These are phyloP conservation scores for Phrynocephalus versicolor DNA, from an alignment of 2,113 vertebrate species.

Conservation along the genomic window DNA sequence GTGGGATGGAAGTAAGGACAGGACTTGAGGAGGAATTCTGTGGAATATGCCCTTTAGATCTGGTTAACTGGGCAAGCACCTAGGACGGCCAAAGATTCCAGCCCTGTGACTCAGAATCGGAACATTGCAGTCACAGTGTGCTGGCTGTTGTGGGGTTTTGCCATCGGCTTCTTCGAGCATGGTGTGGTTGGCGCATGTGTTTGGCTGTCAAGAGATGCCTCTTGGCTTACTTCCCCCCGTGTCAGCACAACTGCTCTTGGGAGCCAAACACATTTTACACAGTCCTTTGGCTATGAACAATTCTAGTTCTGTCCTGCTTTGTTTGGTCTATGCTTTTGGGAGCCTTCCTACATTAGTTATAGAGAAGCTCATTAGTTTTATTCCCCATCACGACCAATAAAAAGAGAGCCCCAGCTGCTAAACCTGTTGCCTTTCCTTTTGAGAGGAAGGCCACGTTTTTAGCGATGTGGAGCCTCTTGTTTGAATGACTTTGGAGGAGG, in stretches of 20 bases:
- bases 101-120: neutral
- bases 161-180: neutral
- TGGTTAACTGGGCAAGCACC: neutral
- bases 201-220: neutral
- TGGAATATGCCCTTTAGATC: neutral
- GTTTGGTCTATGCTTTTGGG: neutral
- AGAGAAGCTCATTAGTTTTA: no score
- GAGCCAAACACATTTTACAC: conserved; percentile 1
- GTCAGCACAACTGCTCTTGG: neutral
- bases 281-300: neutral
- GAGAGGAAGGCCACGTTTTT: neutral
- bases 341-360: neutral
- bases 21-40: neutral
- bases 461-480: no score
- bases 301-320: neutral
- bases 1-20: neutral
- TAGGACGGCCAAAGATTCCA: neutral
- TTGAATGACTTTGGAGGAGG: neutral
- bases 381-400: no score
- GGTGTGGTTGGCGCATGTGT: no score
- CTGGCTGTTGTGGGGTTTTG: neutral
- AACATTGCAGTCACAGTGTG: neutral
- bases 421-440: neutral
- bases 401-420: neutral
- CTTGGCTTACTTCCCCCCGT: no score